These are phyloP conservation scores for Poeciliopsis occidentalis DNA, from an alignment of 2,113 vertebrate species.

Conservation along the genomic window DNA sequence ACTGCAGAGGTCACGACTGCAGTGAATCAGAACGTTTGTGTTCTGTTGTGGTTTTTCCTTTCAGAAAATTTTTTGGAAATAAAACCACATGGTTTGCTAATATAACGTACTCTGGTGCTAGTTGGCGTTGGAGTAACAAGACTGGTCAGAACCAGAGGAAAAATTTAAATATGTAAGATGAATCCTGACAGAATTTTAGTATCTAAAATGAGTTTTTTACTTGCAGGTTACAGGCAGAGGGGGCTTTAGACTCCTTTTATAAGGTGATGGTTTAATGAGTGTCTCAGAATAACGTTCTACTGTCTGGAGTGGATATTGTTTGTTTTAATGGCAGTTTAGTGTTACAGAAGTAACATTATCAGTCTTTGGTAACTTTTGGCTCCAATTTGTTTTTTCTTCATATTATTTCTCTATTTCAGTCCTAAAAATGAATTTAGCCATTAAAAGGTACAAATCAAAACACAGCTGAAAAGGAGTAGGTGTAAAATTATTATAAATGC, in stretches of 20 bases:
- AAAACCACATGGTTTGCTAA: not conserved
- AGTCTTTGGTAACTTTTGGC: not conserved
- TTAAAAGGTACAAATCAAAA: not conserved
- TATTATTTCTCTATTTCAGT: not conserved
- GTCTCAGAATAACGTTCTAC: not conserved
- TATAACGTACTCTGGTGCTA: not conserved
- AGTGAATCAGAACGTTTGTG: not conserved
- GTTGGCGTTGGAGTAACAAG: no score
- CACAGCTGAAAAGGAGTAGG: not conserved
- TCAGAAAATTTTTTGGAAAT: not conserved
- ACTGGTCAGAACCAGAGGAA: no score
- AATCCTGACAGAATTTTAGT: no score
- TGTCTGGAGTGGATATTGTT: not conserved
- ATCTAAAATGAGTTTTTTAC: no score
- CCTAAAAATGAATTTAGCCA: not conserved
- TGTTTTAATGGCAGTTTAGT: not conserved
- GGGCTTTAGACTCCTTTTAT: not conserved
- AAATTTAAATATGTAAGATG: no score
- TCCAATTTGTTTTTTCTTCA: not conserved
- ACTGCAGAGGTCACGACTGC: not conserved
- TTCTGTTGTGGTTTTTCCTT: not conserved
- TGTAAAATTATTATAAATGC: not conserved
- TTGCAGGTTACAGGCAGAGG: no score
- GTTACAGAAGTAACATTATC: not conserved
- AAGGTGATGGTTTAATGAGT: not conserved